Evolutionary conservation across 2,797 vertebrate genomes (phyloP).

Genomic region (Onychomys leucogaster): DNA sequence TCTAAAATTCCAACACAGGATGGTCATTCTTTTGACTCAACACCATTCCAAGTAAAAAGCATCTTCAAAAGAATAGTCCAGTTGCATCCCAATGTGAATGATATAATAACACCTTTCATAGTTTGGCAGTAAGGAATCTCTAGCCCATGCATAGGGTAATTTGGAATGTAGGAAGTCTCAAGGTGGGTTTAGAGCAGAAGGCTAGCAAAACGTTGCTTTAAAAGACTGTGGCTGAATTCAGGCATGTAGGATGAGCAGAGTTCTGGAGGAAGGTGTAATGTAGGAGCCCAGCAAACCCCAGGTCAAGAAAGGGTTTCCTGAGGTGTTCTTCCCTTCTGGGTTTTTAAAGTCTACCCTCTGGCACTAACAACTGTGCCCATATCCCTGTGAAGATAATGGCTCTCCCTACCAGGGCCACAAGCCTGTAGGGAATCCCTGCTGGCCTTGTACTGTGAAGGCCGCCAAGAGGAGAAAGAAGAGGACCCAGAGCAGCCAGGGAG

Average conservation of each 20-base stretch:
- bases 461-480: conserved; percentile 43
- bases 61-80: neutral
- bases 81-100: neutral
- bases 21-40: neutral
- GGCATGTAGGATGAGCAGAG: neutral
- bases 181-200: neutral
- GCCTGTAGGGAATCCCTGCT: neutral
- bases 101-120: neutral
- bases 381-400: neutral
- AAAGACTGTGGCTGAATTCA: neutral
- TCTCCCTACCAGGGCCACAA: conserved; percentile 67
- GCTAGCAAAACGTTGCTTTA: neutral
- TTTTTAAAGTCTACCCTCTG: neutral
- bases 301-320: neutral
- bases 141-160: neutral
- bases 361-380: neutral
- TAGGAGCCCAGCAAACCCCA: neutral
- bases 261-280: neutral
- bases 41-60: neutral
- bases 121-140: neutral
- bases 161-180: neutral
- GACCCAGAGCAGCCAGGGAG: conserved; percentile 51
- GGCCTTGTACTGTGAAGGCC: neutral
- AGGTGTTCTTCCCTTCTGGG: neutral
- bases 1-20: neutral